Conservation (phyloP, 2,888 invertebrate genomes). For the Antitype chi region DNA sequence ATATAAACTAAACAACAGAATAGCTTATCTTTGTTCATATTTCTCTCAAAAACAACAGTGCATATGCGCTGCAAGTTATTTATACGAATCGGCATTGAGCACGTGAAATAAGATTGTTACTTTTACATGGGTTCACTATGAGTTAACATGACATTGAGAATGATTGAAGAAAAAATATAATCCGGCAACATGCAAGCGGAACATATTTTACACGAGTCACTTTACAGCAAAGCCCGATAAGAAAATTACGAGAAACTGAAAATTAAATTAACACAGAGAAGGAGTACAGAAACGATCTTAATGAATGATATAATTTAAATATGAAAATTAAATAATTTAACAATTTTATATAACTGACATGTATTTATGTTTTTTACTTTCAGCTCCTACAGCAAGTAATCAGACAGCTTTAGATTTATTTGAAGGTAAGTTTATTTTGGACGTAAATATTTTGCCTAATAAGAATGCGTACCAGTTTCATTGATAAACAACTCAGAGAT, state of each 20-base stretch:
- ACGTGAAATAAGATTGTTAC: slow-evolving; percentile 50
- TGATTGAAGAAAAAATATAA: slow-evolving; percentile 66
- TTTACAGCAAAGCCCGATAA: slow-evolving; percentile 68
- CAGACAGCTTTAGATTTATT: slow-evolving; percentile 92
- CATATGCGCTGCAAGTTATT: slow-evolving; percentile 3
- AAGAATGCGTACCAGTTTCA: neutral
- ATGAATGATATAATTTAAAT: slow-evolving; percentile 42
- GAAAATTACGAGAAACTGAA: slow-evolving; percentile 62
- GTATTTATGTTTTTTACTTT: slow-evolving; percentile 83
- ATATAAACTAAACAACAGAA: slow-evolving; percentile 23
- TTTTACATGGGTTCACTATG: slow-evolving; percentile 40
- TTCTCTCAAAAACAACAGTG: neutral
- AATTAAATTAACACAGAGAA: slow-evolving; percentile 47
- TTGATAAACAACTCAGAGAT: neutral
- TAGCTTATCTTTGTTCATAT: slow-evolving; percentile 29
- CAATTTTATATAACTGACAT: neutral
- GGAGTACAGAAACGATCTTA: slow-evolving; percentile 44
- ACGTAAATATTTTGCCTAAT: neutral
- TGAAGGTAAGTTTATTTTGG: slow-evolving; percentile 82
- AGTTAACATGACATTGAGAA: slow-evolving; percentile 63
- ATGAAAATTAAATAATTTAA: neutral
- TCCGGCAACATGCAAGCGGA: slow-evolving; percentile 69
- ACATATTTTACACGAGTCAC: slow-evolving; percentile 74
- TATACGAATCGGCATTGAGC: slow-evolving; percentile 25
- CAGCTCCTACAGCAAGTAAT: slow-evolving; percentile 93